Base-by-base conservation (phyloP, 2,888 invertebrate species). In the Nemapogon koenigi region DNA sequence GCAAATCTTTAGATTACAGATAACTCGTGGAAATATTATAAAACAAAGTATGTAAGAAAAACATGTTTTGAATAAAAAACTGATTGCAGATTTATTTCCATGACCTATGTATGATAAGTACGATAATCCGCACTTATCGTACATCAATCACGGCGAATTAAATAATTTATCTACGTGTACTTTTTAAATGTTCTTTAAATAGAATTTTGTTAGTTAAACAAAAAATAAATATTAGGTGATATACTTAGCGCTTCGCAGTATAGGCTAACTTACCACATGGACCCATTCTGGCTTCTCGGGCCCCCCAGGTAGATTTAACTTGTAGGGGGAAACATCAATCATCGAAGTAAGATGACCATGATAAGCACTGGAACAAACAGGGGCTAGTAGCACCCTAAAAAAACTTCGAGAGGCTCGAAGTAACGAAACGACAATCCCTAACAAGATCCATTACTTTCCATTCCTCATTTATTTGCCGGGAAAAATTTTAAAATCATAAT, bases 311-410 rank as follows among this genome's bases (percentile, higher is more conserved):
- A 90, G 87, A 70, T 93, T 91, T 76, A 97, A 94, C 81, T 99
- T 99, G 85, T 98, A 98, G 39, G 98, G 97, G 49, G 97, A 98
- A 61, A 99, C 90, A 79, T 96, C 94, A 81, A 98, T 96, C 71
- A 94, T 87, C 44, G 96, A 91, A 41, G 91, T 91, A 66, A 98
- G 86, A 70, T 98, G 97, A 46, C 99, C 99, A 76, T 99, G 99
- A 84, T 99, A 99, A 41, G 98, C 99, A 82, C 98, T 98, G 86
- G 55, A 85, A 83, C 81, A 83, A 83, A 75, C 62, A 73, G 67
- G 72, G 61, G 71, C 78, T 78, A 75, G 64, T 60, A 76, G 70
- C 76, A 76, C 76, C 75, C 72, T 63, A 59, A 59, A 55, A 58
- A 67, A 51, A 61, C 64, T 64, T 58, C 67, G 64, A 60, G 51